Conservation (phyloP, 2,888 invertebrate species). For the Sympetrum striolatum region DNA sequence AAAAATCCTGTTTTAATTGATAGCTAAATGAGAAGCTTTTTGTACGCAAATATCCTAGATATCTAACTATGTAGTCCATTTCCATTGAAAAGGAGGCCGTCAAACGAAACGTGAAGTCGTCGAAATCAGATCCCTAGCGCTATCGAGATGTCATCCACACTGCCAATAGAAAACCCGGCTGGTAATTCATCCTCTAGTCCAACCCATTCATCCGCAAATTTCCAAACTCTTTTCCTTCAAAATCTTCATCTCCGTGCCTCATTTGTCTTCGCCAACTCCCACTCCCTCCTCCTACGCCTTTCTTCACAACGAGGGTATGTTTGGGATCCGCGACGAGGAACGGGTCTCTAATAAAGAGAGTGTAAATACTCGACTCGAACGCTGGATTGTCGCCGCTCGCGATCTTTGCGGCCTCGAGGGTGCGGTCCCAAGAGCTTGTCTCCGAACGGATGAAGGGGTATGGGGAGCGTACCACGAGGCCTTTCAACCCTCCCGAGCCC, state of each 20-base stretch:
- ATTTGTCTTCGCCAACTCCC: neutral
- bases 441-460: neutral
- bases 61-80: too few relatives aligned
- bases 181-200: too few relatives aligned
- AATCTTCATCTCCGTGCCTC: neutral
- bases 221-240: neutral
- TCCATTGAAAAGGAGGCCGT: too few relatives aligned
- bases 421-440: neutral
- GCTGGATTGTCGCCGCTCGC: neutral
- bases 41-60: too few relatives aligned
- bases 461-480: neutral
- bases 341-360: neutral
- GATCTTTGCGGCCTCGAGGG: neutral
- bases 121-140: too few relatives aligned
- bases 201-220: too few relatives aligned
- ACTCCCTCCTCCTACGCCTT: neutral
- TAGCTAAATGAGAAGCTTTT: too few relatives aligned
- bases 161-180: too few relatives aligned
- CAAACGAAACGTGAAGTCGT: too few relatives aligned
- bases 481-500: neutral
- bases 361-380: neutral
- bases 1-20: too few relatives aligned
- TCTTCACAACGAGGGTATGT: neutral
- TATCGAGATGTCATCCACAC: too few relatives aligned
- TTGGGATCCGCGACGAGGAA: neutral